phyloP scores from a whole-genome alignment of 2,888 invertebrate species.

The Maniola hyperantus region DNA sequence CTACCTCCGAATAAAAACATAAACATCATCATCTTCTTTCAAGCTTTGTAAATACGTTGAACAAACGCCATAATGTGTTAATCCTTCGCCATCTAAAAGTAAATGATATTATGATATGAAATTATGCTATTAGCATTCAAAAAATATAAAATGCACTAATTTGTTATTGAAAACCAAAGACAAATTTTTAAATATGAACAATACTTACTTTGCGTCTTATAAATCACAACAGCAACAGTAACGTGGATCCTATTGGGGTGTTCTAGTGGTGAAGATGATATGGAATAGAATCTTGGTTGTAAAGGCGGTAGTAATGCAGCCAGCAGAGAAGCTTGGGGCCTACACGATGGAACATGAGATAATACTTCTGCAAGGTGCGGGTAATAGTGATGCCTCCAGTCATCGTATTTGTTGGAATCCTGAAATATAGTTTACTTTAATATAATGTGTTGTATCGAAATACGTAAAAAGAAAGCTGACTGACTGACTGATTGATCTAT shows the following conservation, averaged over 20 bases:
- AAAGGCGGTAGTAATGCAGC: constrained; percentile 91
- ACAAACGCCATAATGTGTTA: constrained; percentile 94
- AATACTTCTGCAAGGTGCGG: constrained; percentile 95
- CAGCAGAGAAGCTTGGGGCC: constrained; percentile 90
- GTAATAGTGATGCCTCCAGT: constrained; percentile 93
- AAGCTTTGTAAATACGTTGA: constrained; percentile 93
- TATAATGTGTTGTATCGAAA: not conserved
- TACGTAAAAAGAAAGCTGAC: too few species aligned
- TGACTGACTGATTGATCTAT: too few species aligned
- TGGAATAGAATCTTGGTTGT: constrained; percentile 96
- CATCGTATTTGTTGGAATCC: constrained; percentile 95
- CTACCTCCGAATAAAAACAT: constrained; percentile 91
- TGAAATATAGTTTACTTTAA: constrained; percentile 50
- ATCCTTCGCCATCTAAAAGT: constrained; percentile 87
- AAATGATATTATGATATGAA: too few species aligned
- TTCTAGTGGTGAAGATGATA: constrained; percentile 92
- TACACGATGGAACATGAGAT: constrained; percentile 92
- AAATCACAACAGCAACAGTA: constrained; percentile 95
- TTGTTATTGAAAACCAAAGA: too few species aligned
- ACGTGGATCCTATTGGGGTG: constrained; percentile 91
- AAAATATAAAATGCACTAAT: not conserved
- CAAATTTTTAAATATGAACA: not conserved
- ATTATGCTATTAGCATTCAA: too few species aligned
- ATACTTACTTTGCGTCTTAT: constrained; percentile 88
- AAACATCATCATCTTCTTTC: constrained; percentile 85